Evolutionary conservation across 2,888 invertebrate genomes (phyloP).

Genomic region (Drosophila aldrichi): DNA sequence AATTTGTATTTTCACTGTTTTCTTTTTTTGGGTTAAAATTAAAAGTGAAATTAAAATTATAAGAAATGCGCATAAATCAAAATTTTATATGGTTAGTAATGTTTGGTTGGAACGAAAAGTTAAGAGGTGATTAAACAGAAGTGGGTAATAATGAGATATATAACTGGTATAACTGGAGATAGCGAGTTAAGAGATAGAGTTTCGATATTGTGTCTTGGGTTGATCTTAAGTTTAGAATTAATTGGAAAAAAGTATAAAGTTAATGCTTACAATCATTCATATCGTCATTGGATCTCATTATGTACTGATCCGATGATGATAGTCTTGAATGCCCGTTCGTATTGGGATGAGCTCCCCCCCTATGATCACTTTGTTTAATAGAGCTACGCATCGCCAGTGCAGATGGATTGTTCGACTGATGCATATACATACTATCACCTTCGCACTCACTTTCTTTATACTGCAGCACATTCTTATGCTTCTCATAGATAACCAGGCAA

Average conservation of each 20-base stretch:
- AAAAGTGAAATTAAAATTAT: conserved; percentile 36
- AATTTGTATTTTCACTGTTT: conserved; percentile 41
- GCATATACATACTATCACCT: conserved; percentile 86
- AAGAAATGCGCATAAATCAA: conserved; percentile 53
- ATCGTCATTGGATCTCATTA: conserved; percentile 86
- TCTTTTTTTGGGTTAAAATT: conserved; percentile 22
- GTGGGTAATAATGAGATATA: conserved; percentile 50
- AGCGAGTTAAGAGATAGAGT: conserved; percentile 75
- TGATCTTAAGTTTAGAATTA: conserved; percentile 55
- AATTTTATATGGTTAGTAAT: conserved; percentile 71
- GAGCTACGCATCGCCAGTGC: conserved; percentile 86
- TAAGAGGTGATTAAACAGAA: conserved; percentile 31
- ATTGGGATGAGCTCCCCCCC: conserved; percentile 86
- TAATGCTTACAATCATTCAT: conserved; percentile 86
- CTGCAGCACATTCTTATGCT: conserved; percentile 96
- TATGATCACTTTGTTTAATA: conserved; percentile 86
- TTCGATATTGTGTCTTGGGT: conserved; percentile 49
- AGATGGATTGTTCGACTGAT: conserved; percentile 86
- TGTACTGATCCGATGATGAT: conserved; percentile 86
- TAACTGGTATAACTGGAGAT: conserved; percentile 71
- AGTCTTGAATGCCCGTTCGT: conserved; percentile 86
- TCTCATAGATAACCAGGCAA: conserved; percentile 97
- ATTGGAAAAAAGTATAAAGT: conserved; percentile 66
- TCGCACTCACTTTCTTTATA: conserved; percentile 98
- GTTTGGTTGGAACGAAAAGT: conserved; percentile 61